These are phyloP conservation scores for Pollimyrus isidori DNA, from an alignment of 2,113 vertebrate genomes.

Conservation along the genomic window DNA sequence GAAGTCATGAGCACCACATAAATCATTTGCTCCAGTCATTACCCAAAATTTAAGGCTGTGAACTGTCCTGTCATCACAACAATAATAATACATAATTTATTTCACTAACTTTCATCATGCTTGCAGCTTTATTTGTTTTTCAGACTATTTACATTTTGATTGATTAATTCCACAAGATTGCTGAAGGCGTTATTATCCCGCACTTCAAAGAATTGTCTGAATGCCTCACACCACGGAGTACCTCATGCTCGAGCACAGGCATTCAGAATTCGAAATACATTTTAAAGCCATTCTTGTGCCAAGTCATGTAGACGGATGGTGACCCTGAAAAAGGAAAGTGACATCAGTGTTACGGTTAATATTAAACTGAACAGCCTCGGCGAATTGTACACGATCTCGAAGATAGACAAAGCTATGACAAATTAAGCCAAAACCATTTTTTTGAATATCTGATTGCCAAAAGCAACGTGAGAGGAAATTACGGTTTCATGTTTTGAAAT, in stretches of 20 bases:
- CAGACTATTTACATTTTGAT: conserved; percentile 3
- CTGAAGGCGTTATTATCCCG: conserved; percentile 7
- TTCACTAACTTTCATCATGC: conserved; percentile 8
- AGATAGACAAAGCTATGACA: neutral
- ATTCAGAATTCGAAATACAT: neutral
- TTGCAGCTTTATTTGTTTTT: neutral
- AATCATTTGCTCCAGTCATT: neutral
- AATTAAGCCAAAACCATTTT: neutral
- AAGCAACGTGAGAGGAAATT: neutral
- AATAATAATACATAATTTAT: conserved; percentile 1
- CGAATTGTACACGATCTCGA: neutral
- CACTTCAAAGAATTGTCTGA: conserved; percentile 4
- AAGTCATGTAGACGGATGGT: neutral
- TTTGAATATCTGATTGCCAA: neutral
- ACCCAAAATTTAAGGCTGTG: neutral
- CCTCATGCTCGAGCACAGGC: neutral
- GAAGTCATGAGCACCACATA: neutral
- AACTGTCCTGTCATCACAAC: neutral
- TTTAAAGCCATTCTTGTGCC: neutral
- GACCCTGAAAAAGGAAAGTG: neutral
- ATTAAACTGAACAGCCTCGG: neutral
- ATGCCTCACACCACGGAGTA: neutral
- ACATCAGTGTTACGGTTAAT: neutral
- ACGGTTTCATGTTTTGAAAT: conserved; percentile 3
- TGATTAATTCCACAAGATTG: neutral